A percentile compares a stretch with the other conserved stretches of the same genome.
phyloP scores from a whole-genome alignment of 2,113 vertebrate species.

The Scortum barcoo region DNA sequence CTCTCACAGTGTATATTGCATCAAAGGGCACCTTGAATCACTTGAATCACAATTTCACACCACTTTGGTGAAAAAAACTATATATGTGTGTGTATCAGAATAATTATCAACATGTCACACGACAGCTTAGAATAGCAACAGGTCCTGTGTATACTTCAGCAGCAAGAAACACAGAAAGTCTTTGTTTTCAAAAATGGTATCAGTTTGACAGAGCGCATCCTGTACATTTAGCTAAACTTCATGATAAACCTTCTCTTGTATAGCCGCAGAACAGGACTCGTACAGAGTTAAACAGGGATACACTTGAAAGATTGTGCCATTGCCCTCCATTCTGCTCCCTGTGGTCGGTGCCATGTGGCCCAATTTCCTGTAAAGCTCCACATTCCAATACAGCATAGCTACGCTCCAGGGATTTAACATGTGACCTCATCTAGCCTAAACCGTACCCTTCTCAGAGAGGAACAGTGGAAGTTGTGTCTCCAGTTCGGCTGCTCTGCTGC shows the following conservation, averaged over 20 bases:
- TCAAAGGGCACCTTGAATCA: neutral
- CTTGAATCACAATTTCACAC: neutral
- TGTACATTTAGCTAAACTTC: slow-evolving; percentile 3
- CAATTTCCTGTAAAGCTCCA: slow-evolving; percentile 69
- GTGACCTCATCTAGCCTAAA: slow-evolving; percentile 67
- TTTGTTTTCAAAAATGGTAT: neutral
- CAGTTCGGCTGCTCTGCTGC: neutral
- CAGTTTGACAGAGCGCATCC: neutral
- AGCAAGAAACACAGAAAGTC: neutral
- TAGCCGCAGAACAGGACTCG: neutral
- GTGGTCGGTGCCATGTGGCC: slow-evolving; percentile 62
- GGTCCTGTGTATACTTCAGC: neutral
- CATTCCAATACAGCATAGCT: slow-evolving; percentile 70
- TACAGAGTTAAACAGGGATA: slow-evolving; percentile 10
- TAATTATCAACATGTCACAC: neutral
- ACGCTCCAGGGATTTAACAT: slow-evolving; percentile 62
- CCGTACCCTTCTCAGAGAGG: slow-evolving; percentile 37
- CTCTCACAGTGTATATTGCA: neutral
- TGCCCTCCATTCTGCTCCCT: slow-evolving; percentile 54
- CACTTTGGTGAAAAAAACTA: too few relatives aligned
- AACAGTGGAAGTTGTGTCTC: slow-evolving; percentile 52
- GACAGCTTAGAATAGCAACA: neutral
- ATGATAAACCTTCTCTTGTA: neutral
- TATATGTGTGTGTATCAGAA: neutral
- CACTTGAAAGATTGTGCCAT: slow-evolving; percentile 24